phyloP scores from a whole-genome alignment of 2,888 invertebrate species.

The Masnerella sp. region DNA sequence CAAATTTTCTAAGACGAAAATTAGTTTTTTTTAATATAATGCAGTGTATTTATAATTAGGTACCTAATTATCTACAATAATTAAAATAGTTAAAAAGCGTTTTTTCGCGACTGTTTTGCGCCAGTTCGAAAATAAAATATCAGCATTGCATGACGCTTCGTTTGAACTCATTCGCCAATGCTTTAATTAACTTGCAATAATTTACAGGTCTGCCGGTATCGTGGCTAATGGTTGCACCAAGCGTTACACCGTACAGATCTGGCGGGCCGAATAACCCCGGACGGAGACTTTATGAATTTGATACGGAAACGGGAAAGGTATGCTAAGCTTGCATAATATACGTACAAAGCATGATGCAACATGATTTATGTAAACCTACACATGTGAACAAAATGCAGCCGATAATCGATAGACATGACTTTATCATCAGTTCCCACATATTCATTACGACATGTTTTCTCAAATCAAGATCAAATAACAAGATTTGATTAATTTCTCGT shows the following conservation, averaged over 20 bases:
- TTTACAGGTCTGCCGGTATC: slow-evolving; percentile 87
- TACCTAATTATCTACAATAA: too few relatives aligned
- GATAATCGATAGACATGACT: slow-evolving; percentile 23
- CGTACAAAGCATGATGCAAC: slow-evolving; percentile 8
- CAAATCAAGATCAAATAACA: slow-evolving; percentile 11
- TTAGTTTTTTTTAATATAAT: too few relatives aligned
- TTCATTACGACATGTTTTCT: too few relatives aligned
- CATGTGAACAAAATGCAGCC: background rate
- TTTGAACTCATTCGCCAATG: slow-evolving; percentile 4
- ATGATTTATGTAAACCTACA: slow-evolving; percentile 12
- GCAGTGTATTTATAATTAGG: too few relatives aligned
- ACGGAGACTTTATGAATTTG: slow-evolving; percentile 92
- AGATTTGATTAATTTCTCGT: too few relatives aligned
- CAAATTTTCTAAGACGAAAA: too few relatives aligned
- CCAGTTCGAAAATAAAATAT: slow-evolving; percentile 8
- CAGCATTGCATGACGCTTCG: slow-evolving; percentile 2
- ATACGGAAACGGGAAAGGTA: slow-evolving; percentile 91
- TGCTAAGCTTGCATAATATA: slow-evolving; percentile 61
- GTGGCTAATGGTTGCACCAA: slow-evolving; percentile 92
- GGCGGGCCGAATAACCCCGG: slow-evolving; percentile 92
- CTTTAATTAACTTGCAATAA: slow-evolving; percentile 28
- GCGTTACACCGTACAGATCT: slow-evolving; percentile 90
- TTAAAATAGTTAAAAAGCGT: too few relatives aligned
- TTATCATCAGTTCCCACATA: slow-evolving; percentile 15
- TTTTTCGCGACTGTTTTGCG: background rate